Conservation (phyloP, 2,888 invertebrate species). For the Bombylius major region DNA sequence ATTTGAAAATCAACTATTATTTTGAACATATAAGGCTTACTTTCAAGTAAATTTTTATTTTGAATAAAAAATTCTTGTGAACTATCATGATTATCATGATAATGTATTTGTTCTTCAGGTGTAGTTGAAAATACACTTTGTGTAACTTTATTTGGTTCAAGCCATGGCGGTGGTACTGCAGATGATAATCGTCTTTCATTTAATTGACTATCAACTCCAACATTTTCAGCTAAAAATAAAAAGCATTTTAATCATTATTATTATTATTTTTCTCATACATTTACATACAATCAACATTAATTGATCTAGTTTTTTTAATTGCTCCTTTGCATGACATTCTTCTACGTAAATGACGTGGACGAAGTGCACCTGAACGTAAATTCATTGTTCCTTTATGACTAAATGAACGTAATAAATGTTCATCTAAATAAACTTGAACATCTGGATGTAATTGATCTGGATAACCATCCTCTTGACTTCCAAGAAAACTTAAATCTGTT, state of each 20-base stretch:
- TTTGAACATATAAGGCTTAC: background rate
- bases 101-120: slow-evolving; percentile 24
- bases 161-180: slow-evolving; percentile 35
- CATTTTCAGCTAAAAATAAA: slow-evolving; percentile 51
- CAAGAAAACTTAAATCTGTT: slow-evolving; percentile 90
- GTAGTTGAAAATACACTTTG: slow-evolving; percentile 16
- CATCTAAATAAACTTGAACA: slow-evolving; percentile 78
- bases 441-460: slow-evolving; percentile 73
- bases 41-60: background rate
- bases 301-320: slow-evolving; percentile 85
- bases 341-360: slow-evolving; percentile 48
- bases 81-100: background rate
- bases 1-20: too few relatives aligned
- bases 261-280: background rate
- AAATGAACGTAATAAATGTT: slow-evolving; percentile 69
- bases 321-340: slow-evolving; percentile 85
- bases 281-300: slow-evolving; percentile 75
- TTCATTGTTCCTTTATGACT: slow-evolving; percentile 58
- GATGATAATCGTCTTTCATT: slow-evolving; percentile 45
- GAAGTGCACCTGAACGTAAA: slow-evolving; percentile 39
- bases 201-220: slow-evolving; percentile 61
- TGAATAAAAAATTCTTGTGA: background rate
- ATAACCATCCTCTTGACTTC: slow-evolving; percentile 83
- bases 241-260: background rate
- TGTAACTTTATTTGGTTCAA: slow-evolving; percentile 23